Percentiles rank a stretch among this genome's conserved stretches.
These are phyloP conservation scores for Abrostola tripartita DNA, from an alignment of 2,888 invertebrate species.

Conservation along the genomic window DNA sequence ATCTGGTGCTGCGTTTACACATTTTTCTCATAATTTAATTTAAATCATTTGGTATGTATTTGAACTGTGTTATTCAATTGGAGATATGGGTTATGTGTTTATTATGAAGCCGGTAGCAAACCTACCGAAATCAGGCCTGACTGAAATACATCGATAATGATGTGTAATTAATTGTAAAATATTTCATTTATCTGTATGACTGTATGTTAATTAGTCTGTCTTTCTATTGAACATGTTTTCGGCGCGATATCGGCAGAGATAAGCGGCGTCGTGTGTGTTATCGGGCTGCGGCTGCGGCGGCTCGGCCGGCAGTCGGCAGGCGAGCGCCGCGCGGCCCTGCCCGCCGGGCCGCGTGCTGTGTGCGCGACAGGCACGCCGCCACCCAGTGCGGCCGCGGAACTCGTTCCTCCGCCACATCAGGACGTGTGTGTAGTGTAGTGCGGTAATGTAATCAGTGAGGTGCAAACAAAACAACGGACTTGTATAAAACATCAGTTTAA, in stretches of 20 bases:
- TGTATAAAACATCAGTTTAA: constrained; percentile 76
- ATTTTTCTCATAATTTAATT: too few species aligned
- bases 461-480: constrained; percentile 68
- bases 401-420: constrained; percentile 22
- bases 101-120: not conserved
- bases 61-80: too few species aligned
- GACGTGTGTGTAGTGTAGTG: constrained; percentile 46
- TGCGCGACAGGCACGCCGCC: constrained; percentile 12
- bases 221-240: constrained; percentile 44
- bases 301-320: constrained; percentile 46
- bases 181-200: constrained; percentile 39
- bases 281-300: constrained; percentile 37
- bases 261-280: constrained; percentile 46
- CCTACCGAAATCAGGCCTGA: not conserved
- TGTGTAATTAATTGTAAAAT: constrained; percentile 35
- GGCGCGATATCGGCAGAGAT: constrained; percentile 47
- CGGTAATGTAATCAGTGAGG: constrained; percentile 53
- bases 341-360: constrained; percentile 14
- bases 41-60: too few species aligned
- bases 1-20: too few species aligned
- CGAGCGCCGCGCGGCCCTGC: constrained; percentile 46
- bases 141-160: constrained; percentile 24
- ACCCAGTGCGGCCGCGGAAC: constrained; percentile 13
- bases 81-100: not conserved
- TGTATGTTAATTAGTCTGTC: constrained; percentile 37